Conservation (phyloP, 1,140 invertebrate species). For the Drosophila arawakana region DNA sequence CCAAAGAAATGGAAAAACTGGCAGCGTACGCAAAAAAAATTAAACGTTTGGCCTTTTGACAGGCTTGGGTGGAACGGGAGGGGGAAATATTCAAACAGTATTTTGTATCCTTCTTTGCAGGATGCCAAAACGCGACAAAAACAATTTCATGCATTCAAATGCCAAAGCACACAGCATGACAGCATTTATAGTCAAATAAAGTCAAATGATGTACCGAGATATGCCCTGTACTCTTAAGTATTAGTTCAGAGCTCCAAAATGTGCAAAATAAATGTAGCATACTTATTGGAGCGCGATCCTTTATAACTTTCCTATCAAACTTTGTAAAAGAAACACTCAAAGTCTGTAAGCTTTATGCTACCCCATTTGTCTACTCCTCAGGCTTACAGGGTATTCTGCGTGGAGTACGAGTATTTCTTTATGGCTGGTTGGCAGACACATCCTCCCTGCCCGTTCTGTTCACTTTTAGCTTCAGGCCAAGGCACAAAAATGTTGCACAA, state of each 20-base stretch:
- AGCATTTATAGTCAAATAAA: conserved; percentile 33
- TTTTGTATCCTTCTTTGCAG: conserved; percentile 58
- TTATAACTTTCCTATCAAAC: not conserved
- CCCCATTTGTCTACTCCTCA: not conserved
- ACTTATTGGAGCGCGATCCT: not conserved
- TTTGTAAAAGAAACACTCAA: not conserved
- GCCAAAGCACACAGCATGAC: conserved; percentile 60
- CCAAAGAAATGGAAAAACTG: not conserved
- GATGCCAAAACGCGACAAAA: conserved; percentile 72
- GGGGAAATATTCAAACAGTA: conserved; percentile 56
- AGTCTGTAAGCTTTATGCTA: not conserved
- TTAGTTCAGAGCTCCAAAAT: too few species aligned
- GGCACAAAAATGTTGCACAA: conserved; percentile 65
- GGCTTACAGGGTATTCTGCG: conserved; percentile 1
- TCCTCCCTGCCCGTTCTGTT: not conserved
- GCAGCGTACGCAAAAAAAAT: conserved; percentile 27
- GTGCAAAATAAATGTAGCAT: not conserved
- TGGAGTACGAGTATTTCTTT: conserved; percentile 59
- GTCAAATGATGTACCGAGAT: not conserved
- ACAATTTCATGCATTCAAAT: conserved; percentile 81
- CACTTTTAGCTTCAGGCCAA: conserved; percentile 7
- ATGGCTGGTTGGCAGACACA: conserved; percentile 56
- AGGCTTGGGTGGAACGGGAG: conserved; percentile 9
- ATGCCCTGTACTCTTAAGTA: not conserved
- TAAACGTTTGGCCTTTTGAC: conserved; percentile 56